phyloP scores from a whole-genome alignment of 2,797 vertebrate species.

The Syncerus caffer region DNA sequence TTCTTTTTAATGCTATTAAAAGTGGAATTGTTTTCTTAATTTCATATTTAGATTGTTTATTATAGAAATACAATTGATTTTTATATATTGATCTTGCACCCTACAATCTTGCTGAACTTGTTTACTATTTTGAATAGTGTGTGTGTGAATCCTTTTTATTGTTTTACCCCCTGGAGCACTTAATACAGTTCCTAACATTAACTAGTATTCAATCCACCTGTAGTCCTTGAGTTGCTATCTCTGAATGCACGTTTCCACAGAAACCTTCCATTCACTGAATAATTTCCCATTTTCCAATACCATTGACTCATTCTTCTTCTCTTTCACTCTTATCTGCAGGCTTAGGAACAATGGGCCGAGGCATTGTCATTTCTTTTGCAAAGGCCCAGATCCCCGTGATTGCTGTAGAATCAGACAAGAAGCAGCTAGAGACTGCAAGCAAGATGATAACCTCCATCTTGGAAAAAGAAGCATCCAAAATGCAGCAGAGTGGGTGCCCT shows the following conservation, averaged over 20 bases:
- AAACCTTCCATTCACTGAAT: not conserved
- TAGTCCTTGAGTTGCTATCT: conserved; percentile 1
- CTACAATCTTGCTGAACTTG: not conserved
- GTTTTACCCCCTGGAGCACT: not conserved
- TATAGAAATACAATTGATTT: conserved; percentile 13
- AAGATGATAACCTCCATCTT: conserved; percentile 84
- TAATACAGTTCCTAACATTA: not conserved
- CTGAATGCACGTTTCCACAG: not conserved
- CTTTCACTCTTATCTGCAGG: conserved; percentile 82
- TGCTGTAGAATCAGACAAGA: conserved; percentile 89
- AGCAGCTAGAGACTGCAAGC: conserved; percentile 85
- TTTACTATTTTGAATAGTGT: not conserved
- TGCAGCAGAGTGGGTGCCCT: conserved; percentile 66
- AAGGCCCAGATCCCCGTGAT: conserved; percentile 89
- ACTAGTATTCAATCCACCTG: not conserved
- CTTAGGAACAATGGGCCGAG: conserved; percentile 95
- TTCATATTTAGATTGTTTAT: conserved; percentile 4
- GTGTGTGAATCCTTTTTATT: not conserved
- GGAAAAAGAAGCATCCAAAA: conserved; percentile 86
- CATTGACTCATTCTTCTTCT: not conserved
- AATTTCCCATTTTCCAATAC: not conserved
- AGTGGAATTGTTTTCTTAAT: not conserved
- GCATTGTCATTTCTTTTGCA: conserved; percentile 88
- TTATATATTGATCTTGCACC: not conserved
- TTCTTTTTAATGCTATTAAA: conserved; percentile 10